These are phyloP conservation scores for Sebastolobus alascanus DNA, from an alignment of 2,797 vertebrate species.

Conservation along the genomic window DNA sequence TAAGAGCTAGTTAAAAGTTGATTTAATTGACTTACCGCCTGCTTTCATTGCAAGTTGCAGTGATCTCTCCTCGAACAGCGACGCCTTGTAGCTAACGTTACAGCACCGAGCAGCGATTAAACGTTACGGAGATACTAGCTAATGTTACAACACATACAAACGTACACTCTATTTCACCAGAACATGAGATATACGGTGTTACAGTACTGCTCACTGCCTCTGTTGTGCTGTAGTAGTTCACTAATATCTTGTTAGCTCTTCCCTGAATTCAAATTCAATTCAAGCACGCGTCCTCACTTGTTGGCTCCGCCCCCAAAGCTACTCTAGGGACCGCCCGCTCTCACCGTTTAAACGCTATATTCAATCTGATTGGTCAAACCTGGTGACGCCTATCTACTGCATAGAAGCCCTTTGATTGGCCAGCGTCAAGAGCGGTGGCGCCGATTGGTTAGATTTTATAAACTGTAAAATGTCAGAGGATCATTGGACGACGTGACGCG, in stretches of 20 bases:
- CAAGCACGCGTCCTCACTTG: conserved; percentile 69
- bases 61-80: conserved; percentile 45
- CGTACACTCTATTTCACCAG: neutral
- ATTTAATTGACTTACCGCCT: conserved; percentile 81
- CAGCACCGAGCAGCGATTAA: conserved; percentile 34
- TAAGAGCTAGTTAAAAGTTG: neutral
- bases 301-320: conserved; percentile 71
- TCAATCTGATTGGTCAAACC: conserved; percentile 68
- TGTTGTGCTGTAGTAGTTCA: conserved; percentile 2
- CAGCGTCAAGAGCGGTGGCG: fast-evolving
- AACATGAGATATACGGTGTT: too few relatives aligned
- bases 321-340: conserved; percentile 81
- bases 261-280: conserved; percentile 71
- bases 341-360: conserved; percentile 84
- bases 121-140: neutral
- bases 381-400: conserved; percentile 21
- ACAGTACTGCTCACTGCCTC: neutral
- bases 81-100: conserved; percentile 19
- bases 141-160: neutral
- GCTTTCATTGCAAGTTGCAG: conserved; percentile 86
- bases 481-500: conserved; percentile 76
- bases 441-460: conserved; percentile 69
- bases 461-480: conserved; percentile 44
- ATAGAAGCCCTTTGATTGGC: conserved; percentile 62
- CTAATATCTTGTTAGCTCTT: conserved; percentile 44